Base-by-base conservation (phyloP, 1,140 invertebrate species). In the Apolygus lucorum region DNA sequence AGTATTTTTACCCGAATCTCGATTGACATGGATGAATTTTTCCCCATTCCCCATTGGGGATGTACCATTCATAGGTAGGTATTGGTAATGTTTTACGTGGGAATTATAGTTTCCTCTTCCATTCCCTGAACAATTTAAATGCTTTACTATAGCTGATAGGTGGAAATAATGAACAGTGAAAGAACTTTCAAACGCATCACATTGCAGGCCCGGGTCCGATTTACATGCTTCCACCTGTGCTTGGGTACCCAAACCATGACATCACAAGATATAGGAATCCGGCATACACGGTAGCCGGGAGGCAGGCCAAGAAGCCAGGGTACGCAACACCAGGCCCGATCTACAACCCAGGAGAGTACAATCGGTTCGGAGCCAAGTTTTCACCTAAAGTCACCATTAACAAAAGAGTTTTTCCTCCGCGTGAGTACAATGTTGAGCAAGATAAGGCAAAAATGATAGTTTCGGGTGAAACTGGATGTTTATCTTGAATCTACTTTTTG, bases 181-280 rank as follows among this genome's bases (percentile, higher is more conserved):
- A 49, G 17, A 49, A 11, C 34, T 11, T 11, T 11, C 8, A 49
- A 17, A 49, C 8, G 8, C 8, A 11, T 49, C 34, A 11, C 22
- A 14, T 22, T 59, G 8, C 22, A 66, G 64, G 64, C n/a, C 64
- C 64, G 14, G 64, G 64, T n/a, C 64, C 64, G 25, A 66, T 66
- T 17, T 66, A 66, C 25, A 66, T 21, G 29, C 29, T 66, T 21
- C 64, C 64, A 34, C 64, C 64, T 34, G 64, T 66, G n/a, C 14
- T 34, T 34, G 64, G 64, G 28, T 66, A 66, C 28, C 64, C 64
- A n/a, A 24, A 66, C 8, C 64, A 66, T 25, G 27, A 34, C 29
- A 17, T 29, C 14, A 66, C 64, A 28, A 66, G 29, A 21, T 66
- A 66, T 26, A 14, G 64, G 34, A 66, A 66, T 34, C 64, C 64